Evolutionary conservation across 2,888 invertebrate genomes (phyloP).

Genomic region (Lasioglossum calceatum): DNA sequence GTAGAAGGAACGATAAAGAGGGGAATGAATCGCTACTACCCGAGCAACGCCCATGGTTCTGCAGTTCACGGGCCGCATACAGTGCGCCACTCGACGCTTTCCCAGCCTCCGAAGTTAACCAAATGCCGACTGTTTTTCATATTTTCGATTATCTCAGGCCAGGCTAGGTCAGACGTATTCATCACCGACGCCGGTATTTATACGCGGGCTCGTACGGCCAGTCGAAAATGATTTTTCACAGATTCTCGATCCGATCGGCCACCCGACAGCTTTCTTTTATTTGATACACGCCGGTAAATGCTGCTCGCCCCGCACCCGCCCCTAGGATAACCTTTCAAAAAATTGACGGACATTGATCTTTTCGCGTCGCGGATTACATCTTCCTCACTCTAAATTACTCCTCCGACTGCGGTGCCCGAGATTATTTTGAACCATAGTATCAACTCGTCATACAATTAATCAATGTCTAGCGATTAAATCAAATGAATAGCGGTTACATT

Average conservation of each 20-base stretch:
- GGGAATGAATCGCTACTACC: slow-evolving; percentile 30
- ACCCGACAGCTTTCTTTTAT: neutral
- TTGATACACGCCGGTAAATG: neutral
- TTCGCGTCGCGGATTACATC: no score
- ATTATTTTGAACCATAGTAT: neutral
- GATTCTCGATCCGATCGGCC: neutral
- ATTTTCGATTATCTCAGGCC: slow-evolving; percentile 36
- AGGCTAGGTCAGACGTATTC: neutral
- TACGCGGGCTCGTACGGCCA: no score
- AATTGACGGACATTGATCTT: neutral
- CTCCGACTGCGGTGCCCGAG: no score
- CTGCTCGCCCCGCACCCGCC: neutral
- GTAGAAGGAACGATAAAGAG: slow-evolving; percentile 22
- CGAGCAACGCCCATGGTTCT: slow-evolving; percentile 45
- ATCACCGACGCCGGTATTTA: neutral
- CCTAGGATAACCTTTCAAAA: neutral
- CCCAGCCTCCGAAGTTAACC: neutral
- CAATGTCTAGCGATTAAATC: neutral
- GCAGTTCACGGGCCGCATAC: slow-evolving; percentile 12
- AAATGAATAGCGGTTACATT: neutral
- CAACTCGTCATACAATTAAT: neutral
- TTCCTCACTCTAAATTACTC: no score
- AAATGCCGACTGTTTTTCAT: slow-evolving; percentile 20
- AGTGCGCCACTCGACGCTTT: neutral
- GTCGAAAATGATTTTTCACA: neutral